Evolutionary conservation across 2,113 vertebrate species (phyloP), one percentile per base, ranked within the genome.

Genomic region (Rhea pennata): DNA sequence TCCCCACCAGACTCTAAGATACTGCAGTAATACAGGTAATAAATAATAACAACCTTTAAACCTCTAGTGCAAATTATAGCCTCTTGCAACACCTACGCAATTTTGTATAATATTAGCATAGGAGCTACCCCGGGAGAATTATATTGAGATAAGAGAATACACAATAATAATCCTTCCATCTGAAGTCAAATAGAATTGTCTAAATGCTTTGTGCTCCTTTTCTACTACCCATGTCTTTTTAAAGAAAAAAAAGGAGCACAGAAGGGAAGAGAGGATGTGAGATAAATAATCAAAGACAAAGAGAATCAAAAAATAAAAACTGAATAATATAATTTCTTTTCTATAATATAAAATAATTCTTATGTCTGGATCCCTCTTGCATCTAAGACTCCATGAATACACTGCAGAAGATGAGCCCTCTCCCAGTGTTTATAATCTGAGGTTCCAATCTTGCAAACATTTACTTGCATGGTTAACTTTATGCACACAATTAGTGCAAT

Each of bases 401-500:
- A 84, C 24, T 40, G 67, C 76, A 82, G 58, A 58, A 94, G 88
- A 94, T 95, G 96, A 96, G 86, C 95, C 86, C 90, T 96, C 92
- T 96, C 95, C 83, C 58, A 40, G 86, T 88, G 95, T 95, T 96
- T 96, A 96, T 88, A 93, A 95, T 96, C 96, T 95, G 83, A 87
- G 88, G 95, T 94, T 96, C 93, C 95, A 96, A 96, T 96, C 92
- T 94, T 96, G 93, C 96, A 96, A 97, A 97, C 96, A 96, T 96
- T 96, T 96, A 95, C 90, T 93, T 96, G 93, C 95, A 96, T 96
- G 96, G 93, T 96, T 96, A 96, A 96, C 96, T 94, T 96, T 95
- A 95, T 95, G 96, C 96, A 96, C 95, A 96, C 95, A 96, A 92
- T 96, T 96, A 97, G 90, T 96, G 93, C 96, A 96, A 96, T 96